phyloP scores from a whole-genome alignment of 2,797 vertebrate species.

The Avahi laniger region DNA sequence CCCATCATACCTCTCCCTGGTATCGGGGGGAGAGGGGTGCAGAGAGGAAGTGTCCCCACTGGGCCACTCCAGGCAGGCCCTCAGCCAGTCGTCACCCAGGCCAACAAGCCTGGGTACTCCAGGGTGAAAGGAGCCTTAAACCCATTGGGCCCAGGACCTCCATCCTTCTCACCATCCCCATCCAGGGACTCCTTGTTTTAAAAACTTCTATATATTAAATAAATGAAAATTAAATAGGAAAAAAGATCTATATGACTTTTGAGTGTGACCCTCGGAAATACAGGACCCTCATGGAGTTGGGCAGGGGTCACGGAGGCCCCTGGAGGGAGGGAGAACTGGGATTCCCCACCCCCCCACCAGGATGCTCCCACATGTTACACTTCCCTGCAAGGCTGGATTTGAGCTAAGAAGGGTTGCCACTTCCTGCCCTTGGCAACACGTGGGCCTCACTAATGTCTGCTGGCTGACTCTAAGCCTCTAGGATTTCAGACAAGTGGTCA shows the following conservation, averaged over 20 bases:
- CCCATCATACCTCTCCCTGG: not conserved
- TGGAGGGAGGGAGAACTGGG: not conserved
- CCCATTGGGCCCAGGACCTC: not conserved
- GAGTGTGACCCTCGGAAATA: not conserved
- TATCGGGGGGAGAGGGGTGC: too few relatives aligned
- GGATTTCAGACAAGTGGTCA: not conserved
- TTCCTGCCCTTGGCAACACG: not conserved
- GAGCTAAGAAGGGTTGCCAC: not conserved
- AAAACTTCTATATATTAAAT: not conserved
- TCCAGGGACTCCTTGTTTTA: not conserved
- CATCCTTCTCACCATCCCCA: not conserved
- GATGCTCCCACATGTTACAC: not conserved
- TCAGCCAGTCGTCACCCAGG: not conserved
- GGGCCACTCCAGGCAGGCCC: not conserved
- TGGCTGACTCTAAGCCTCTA: not conserved
- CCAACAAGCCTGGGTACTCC: not conserved
- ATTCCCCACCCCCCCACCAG: too few relatives aligned
- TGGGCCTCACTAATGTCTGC: not conserved
- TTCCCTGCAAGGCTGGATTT: not conserved
- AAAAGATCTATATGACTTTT: not conserved
- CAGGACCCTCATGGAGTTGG: not conserved
- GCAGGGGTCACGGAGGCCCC: not conserved
- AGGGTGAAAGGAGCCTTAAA: not conserved
- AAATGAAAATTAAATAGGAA: not conserved
- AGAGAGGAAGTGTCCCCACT: not conserved